Percentiles rank a stretch among this genome's conserved stretches.
phyloP scores from a whole-genome alignment of 2,888 invertebrate genomes.

The Drosophila melanosoma region DNA sequence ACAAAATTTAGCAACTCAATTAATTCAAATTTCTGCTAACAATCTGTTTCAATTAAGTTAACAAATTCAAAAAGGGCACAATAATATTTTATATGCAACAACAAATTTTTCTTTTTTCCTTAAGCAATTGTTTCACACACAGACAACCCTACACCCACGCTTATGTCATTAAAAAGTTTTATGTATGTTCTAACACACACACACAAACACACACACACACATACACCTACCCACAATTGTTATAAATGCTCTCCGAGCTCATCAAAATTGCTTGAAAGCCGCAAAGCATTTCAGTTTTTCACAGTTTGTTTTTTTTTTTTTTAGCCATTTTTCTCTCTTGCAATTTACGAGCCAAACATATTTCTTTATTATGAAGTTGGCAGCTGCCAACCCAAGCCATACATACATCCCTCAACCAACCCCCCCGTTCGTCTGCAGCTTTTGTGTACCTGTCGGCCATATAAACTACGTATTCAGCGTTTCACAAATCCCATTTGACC shows the following conservation, averaged over 20 bases:
- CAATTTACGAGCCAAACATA: constrained; percentile 49
- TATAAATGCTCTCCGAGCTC: constrained; percentile 10
- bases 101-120: background rate
- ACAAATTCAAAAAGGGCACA: background rate
- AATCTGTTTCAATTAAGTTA: background rate
- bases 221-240: constrained; percentile 8
- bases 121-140: background rate
- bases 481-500: constrained; percentile 44
- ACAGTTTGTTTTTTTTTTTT: background rate
- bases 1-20: background rate
- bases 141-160: constrained; percentile 6
- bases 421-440: background rate
- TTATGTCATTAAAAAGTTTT: constrained; percentile 8
- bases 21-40: background rate
- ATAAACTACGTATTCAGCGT: constrained; percentile 30
- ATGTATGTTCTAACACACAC: background rate
- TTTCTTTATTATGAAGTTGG: constrained; percentile 61
- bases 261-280: constrained; percentile 15
- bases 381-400: constrained; percentile 6
- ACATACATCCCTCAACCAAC: background rate
- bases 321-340: background rate
- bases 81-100: background rate
- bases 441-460: constrained; percentile 35
- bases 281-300: constrained; percentile 1
- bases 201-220: constrained; percentile 3